Evolutionary conservation across 2,113 vertebrate genomes (phyloP), one percentile per base, ranked within the genome.

Genomic region (Agapornis roseicollis): DNA sequence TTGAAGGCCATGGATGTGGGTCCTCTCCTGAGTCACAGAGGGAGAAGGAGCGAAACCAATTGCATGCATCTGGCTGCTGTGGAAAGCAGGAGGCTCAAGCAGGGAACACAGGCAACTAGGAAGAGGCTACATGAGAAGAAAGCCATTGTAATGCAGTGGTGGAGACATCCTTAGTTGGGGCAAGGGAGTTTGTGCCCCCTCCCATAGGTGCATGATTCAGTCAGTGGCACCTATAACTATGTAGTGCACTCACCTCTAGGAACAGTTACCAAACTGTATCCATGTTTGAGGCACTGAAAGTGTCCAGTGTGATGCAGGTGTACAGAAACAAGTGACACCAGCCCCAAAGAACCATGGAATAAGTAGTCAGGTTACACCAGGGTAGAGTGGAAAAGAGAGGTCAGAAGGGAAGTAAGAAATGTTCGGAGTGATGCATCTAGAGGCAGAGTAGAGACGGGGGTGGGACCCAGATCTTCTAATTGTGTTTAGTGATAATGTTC

Each of bases 51-150:
- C 9, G 29, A 68, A 71, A 80, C 12, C 72, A 80, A 28, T 14
- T 16, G 5, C 4, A 0, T 10, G 35, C 11, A 29, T 17, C 56
- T 60, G 71, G 4, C 10, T 77, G 56, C 22, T 2, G 0, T 6
- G 31, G 27, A 52, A 73, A 63, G 61, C 69, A 41, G 31, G 16
- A 81, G 47, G 13, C 19, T 58, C 13, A 42, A 35, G 37, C 55
- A 84, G 50, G 33, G 37, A 88, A 42, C 80, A 39, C 12, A 49
- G 53, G 19, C 17, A 80, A 12, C 0, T 0, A 49, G 27, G 46
- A 73, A 37, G 2, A 14, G 5, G 8, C 10, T 5, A 13, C 22
- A 58, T 19, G 25, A 79, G 58, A 29, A 27, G 11, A 83, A 70
- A 61, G 27, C 42, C 35, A 20, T 11, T 56, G 42, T 31, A 31